phyloP scores from a whole-genome alignment of 2,888 invertebrate species.

The Sinotaia quadrata region DNA sequence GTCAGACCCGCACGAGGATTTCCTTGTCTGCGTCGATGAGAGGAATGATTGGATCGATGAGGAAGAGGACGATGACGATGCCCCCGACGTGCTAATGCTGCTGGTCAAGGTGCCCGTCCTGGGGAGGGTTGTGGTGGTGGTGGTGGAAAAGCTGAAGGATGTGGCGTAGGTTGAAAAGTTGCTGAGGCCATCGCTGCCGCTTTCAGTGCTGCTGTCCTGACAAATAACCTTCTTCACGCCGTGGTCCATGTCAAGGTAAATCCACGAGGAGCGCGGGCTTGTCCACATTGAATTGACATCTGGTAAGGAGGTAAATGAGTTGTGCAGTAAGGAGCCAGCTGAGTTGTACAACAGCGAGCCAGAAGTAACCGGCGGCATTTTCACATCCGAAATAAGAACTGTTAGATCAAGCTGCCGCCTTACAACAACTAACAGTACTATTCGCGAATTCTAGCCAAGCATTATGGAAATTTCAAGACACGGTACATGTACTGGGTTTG shows the following conservation, averaged over 20 bases:
- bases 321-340: too few relatives aligned
- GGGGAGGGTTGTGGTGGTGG: conserved; percentile 1
- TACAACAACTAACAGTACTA: too few relatives aligned
- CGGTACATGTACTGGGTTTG: too few relatives aligned
- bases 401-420: too few relatives aligned
- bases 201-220: neutral
- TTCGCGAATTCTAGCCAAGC: too few relatives aligned
- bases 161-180: conserved; percentile 26
- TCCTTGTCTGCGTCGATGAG: neutral
- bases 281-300: conserved; percentile 27
- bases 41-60: neutral
- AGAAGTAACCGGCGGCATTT: conserved; percentile 17
- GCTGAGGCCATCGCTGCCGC: conserved; percentile 8
- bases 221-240: neutral
- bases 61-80: neutral
- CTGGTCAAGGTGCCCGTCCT: conserved; percentile 9
- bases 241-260: conserved; percentile 42
- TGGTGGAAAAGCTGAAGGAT: conserved; percentile 20
- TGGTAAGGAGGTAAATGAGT: neutral
- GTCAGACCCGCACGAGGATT: neutral
- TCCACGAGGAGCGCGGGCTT: conserved; percentile 43
- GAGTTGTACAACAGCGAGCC: conserved; percentile 10
- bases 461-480: too few relatives aligned
- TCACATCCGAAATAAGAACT: too few relatives aligned
- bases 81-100: neutral